A percentile compares a stretch with the other conserved stretches of the same genome.
Conservation (phyloP, 2,888 invertebrate species). For the Drosophila melanosoma region DNA sequence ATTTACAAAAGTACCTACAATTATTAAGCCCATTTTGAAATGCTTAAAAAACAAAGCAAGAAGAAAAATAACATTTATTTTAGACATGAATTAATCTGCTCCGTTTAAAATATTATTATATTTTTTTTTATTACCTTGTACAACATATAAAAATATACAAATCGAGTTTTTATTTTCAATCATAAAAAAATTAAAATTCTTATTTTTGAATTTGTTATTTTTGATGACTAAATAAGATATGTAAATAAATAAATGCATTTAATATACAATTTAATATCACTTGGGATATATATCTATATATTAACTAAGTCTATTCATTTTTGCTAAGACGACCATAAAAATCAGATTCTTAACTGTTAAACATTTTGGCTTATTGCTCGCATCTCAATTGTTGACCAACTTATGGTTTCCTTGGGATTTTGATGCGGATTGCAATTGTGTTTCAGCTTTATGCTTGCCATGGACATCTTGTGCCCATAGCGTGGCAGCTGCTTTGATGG, state of each 20-base stretch:
- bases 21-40: too few relatives aligned
- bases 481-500: constrained; percentile 64
- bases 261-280: background rate
- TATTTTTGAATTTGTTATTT: background rate
- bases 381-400: constrained; percentile 25
- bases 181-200: too few relatives aligned
- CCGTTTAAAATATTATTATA: background rate
- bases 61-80: too few relatives aligned
- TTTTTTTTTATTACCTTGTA: background rate
- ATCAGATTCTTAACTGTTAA: background rate
- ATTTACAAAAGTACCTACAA: too few relatives aligned
- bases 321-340: background rate
- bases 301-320: background rate
- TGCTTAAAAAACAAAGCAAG: too few relatives aligned
- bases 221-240: background rate
- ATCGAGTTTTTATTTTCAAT: background rate
- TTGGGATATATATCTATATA: background rate
- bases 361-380: constrained; percentile 18
- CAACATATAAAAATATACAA: background rate
- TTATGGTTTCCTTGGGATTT: constrained; percentile 1
- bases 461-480: constrained; percentile 1
- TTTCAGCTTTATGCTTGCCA: background rate
- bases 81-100: too few relatives aligned
- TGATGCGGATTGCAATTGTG: background rate
- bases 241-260: background rate